A percentile compares a stretch with the other conserved stretches of the same genome.
Evolutionary conservation across 1,140 invertebrate species (phyloP).

Genomic region (Pemphigus obesinymphae): DNA sequence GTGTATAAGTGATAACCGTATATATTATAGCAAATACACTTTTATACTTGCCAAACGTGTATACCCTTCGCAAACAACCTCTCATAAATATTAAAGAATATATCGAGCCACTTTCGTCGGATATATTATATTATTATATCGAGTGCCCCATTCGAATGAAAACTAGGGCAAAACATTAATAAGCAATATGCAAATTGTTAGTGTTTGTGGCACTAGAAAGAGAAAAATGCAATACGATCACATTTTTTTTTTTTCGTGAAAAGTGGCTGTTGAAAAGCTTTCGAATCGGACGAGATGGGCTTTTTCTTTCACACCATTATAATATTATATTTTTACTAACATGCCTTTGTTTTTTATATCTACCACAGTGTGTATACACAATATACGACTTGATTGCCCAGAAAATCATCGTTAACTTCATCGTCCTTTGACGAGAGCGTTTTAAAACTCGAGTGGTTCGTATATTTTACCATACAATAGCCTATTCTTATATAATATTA

Average conservation of each 20-base stretch:
- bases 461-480: no score
- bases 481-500: no score
- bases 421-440: no score
- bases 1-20: neutral
- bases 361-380: no score
- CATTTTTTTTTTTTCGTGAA: neutral
- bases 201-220: neutral
- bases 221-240: conserved; percentile 30
- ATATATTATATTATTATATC: neutral
- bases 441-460: no score
- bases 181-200: conserved; percentile 38
- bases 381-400: no score
- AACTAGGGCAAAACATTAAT: conserved; percentile 31
- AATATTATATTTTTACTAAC: no score
- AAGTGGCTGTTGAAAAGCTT: neutral
- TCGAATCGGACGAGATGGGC: neutral
- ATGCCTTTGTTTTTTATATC: no score
- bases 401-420: no score
- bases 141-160: neutral
- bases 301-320: conserved; percentile 5
- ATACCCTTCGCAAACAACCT: neutral
- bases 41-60: neutral
- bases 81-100: conserved; percentile 8
- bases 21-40: no score
- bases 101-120: neutral